These are phyloP conservation scores for Rhyacophila brunnea DNA, from an alignment of 1,140 invertebrate species.

Conservation along the genomic window DNA sequence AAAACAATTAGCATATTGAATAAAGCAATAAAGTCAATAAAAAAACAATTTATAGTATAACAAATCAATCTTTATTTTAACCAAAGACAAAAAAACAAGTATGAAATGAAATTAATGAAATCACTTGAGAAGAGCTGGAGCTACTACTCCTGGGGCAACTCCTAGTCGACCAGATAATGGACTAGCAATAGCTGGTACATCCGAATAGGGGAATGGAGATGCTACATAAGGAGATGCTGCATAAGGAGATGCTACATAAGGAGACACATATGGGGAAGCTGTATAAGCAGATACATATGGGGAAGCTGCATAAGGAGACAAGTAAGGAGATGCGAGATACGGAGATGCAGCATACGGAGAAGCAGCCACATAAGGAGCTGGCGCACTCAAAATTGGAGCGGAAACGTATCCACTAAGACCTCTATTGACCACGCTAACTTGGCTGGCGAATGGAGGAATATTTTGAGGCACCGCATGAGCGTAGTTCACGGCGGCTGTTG, in stretches of 20 bases:
- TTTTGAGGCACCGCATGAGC: conserved; percentile 55
- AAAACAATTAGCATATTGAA: too few relatives aligned
- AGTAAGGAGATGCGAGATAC: conserved; percentile 1
- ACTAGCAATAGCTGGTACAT: conserved; percentile 24
- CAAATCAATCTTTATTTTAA: too few relatives aligned
- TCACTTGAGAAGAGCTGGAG: neutral
- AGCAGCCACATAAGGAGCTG: conserved; percentile 3
- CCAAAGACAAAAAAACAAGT: too few relatives aligned
- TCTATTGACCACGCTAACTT: conserved; percentile 53
- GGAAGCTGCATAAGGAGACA: conserved; percentile 10
- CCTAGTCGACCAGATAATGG: conserved; percentile 12
- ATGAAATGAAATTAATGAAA: too few relatives aligned
- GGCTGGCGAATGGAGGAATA: conserved; percentile 55
- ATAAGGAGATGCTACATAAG: conserved; percentile 22
- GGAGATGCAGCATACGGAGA: conserved; percentile 5
- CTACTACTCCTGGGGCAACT: neutral
- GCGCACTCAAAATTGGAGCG: conserved; percentile 21
- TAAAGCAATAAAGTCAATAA: too few relatives aligned
- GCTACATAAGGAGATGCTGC: conserved; percentile 24
- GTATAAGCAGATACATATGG: conserved; percentile 24
- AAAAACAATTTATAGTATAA: too few relatives aligned
- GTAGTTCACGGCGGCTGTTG: conserved; percentile 43
- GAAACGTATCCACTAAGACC: conserved; percentile 43
- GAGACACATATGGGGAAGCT: conserved; percentile 13
- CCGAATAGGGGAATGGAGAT: conserved; percentile 27